Percentiles rank a stretch among this genome's conserved stretches.
These are phyloP conservation scores for Bombus pyrosoma DNA, from an alignment of 1,140 invertebrate species.

Conservation along the genomic window DNA sequence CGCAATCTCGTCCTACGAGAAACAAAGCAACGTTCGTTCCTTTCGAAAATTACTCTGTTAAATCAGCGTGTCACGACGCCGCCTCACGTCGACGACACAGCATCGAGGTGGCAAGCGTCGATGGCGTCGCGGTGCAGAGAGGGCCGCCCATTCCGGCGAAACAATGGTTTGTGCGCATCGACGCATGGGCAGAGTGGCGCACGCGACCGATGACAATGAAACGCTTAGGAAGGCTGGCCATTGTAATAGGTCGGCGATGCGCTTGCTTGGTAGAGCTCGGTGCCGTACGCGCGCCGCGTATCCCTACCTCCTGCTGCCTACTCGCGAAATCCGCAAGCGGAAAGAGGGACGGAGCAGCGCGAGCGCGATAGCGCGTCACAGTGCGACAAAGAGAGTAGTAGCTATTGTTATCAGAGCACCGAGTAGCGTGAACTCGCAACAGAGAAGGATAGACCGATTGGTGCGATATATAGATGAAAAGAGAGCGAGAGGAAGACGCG, in stretches of 20 bases:
- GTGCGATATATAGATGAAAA: neutral
- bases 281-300: conserved; percentile 54
- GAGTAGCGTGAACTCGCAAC: neutral
- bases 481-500: neutral
- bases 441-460: neutral
- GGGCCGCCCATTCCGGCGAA: conserved; percentile 72
- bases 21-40: neutral
- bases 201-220: conserved; percentile 78
- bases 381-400: conserved; percentile 19
- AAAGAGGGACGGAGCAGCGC: conserved; percentile 32
- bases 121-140: conserved; percentile 41
- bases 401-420: conserved; percentile 65
- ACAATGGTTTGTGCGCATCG: conserved; percentile 81
- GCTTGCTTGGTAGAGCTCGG: conserved; percentile 77
- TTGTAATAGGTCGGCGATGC: conserved; percentile 81
- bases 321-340: conserved; percentile 40
- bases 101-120: neutral
- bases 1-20: too few relatives aligned
- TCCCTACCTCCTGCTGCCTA: conserved; percentile 54
- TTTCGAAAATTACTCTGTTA: neutral
- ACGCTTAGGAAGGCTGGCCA: conserved; percentile 78
- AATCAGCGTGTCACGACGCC: too few relatives aligned
- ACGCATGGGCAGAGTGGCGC: conserved; percentile 79
- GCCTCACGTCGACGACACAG: neutral
- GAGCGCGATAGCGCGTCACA: conserved; percentile 32